phyloP scores from a whole-genome alignment of 2,113 vertebrate genomes.

The Bubo bubo region DNA sequence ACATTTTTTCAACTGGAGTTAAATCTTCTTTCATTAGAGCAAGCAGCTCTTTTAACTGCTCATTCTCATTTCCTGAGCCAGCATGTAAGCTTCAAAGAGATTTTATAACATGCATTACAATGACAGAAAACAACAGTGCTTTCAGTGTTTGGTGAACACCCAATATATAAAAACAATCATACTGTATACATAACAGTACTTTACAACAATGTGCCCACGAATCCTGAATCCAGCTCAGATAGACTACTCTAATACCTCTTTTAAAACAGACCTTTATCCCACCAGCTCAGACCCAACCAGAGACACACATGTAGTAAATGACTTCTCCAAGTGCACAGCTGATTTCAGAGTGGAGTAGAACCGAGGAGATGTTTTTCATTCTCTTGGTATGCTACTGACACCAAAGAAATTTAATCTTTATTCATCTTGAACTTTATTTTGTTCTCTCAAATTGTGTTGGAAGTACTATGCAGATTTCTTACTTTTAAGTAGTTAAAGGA shows the following conservation, averaged over 20 bases:
- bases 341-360: neutral
- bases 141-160: neutral
- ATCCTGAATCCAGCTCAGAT: neutral
- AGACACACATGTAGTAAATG: rapidly evolving
- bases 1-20: constrained; percentile 69
- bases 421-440: neutral
- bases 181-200: neutral
- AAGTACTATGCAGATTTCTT: neutral
- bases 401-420: neutral
- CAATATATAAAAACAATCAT: neutral
- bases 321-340: neutral
- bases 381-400: neutral
- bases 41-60: constrained; percentile 78
- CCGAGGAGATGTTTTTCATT: neutral
- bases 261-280: neutral
- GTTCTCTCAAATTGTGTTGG: neutral
- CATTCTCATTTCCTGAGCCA: constrained; percentile 75
- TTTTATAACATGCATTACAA: neutral
- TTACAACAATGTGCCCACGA: neutral
- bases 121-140: neutral
- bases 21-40: constrained; percentile 78
- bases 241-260: neutral
- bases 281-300: neutral
- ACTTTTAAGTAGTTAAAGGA: neutral
- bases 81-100: constrained; percentile 74